phyloP scores from a whole-genome alignment of 2,113 vertebrate species.

The Pomatostomus ruficeps region DNA sequence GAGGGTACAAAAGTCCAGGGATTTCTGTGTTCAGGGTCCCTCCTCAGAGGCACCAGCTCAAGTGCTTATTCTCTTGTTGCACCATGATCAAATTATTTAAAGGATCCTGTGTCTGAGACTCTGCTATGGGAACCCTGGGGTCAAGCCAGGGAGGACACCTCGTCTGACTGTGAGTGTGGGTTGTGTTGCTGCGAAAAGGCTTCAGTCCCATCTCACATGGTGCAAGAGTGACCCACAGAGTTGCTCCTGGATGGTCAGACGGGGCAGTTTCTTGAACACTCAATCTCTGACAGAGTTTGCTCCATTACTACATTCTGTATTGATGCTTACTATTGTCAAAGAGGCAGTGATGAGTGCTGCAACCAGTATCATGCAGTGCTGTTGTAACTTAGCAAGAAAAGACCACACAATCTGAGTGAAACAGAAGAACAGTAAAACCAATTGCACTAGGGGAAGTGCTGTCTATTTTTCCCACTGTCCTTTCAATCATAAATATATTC shows the following conservation, averaged over 20 bases:
- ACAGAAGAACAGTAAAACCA: not conserved
- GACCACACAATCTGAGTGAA: not conserved
- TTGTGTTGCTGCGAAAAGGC: not conserved
- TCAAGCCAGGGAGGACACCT: not conserved
- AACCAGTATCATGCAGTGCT: not conserved
- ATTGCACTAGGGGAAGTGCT: not conserved
- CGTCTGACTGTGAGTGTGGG: not conserved
- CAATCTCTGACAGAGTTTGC: not conserved
- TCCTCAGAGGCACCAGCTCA: not conserved
- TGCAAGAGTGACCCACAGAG: accelerated
- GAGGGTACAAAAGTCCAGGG: not conserved
- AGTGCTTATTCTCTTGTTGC: not conserved
- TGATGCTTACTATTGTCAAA: not conserved
- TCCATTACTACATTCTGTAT: not conserved
- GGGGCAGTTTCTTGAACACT: not conserved
- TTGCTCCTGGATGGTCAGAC: not conserved
- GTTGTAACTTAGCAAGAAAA: not conserved
- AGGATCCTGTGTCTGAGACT: not conserved
- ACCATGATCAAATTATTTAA: not conserved
- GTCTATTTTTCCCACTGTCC: not conserved
- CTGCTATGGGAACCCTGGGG: not conserved
- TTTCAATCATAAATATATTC: not conserved
- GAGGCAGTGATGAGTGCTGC: not conserved
- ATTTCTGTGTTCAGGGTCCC: not conserved
- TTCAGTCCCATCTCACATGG: not conserved